Conservation (phyloP, 2,888 invertebrate genomes). For the Lepetodrilus schrolli region DNA sequence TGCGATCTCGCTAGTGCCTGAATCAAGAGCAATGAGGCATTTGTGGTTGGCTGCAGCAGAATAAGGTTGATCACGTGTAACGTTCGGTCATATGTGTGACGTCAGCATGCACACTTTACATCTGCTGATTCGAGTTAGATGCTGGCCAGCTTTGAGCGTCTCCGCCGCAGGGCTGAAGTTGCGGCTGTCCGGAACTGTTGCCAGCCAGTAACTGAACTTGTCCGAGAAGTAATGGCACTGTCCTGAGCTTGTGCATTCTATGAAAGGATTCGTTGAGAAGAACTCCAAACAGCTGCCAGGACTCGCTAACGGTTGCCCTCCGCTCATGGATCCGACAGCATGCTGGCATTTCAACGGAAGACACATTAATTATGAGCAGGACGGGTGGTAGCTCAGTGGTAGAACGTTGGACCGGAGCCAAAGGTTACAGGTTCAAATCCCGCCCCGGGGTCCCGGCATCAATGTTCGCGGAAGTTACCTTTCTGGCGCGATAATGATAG, state of each 20-base stretch:
- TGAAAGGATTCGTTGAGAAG: slow-evolving; percentile 74
- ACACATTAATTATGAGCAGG: too few species aligned
- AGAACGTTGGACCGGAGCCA: too few species aligned
- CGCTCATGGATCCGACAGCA: slow-evolving; percentile 50
- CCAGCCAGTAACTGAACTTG: slow-evolving; percentile 97
- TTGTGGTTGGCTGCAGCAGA: too few species aligned
- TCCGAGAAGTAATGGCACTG: slow-evolving; percentile 80
- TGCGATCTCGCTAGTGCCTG: too few species aligned
- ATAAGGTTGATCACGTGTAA: too few species aligned
- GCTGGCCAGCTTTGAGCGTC: slow-evolving; percentile 40
- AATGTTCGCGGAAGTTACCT: too few species aligned
- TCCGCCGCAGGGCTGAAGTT: slow-evolving; percentile 22
- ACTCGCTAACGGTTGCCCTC: slow-evolving; percentile 55
- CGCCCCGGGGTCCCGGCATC: too few species aligned
- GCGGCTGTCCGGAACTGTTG: slow-evolving; percentile 80
- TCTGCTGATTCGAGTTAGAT: slow-evolving; percentile 36
- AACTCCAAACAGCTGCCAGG: slow-evolving; percentile 64
- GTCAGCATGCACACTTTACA: slow-evolving; percentile 43
- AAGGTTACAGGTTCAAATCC: too few species aligned
- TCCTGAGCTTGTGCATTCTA: slow-evolving; percentile 65
- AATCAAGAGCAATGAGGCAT: too few species aligned
- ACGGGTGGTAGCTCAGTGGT: too few species aligned
- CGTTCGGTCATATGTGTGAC: not conserved
- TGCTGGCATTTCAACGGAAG: too few species aligned
- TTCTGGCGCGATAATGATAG: too few species aligned